These are phyloP conservation scores for Sphaerophoria taeniata DNA, from an alignment of 2,888 invertebrate genomes.

Conservation along the genomic window DNA sequence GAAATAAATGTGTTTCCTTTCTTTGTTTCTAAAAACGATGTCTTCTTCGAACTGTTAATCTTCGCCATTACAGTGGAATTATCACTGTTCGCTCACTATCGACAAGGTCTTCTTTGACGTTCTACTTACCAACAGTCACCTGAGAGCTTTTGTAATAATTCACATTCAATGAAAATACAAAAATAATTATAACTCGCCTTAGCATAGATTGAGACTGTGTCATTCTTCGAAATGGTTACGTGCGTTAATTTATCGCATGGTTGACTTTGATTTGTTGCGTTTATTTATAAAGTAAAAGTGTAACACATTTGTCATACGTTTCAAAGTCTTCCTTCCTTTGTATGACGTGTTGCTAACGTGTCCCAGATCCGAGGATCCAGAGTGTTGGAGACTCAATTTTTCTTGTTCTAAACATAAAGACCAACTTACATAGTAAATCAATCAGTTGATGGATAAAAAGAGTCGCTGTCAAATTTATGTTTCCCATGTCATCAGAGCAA, in stretches of 20 bases:
- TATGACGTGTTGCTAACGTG: too few species aligned
- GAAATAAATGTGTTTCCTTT: conserved; percentile 4
- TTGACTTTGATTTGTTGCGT: not conserved
- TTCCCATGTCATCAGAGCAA: not conserved
- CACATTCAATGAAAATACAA: conserved; percentile 13
- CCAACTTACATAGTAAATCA: not conserved
- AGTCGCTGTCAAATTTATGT: conserved; percentile 12
- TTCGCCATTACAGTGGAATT: not conserved
- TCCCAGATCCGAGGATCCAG: too few species aligned
- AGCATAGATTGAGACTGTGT: not conserved
- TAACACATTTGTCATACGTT: conserved; percentile 15
- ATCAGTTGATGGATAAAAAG: conserved; percentile 13
- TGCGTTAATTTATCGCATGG: not conserved
- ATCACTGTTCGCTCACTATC: not conserved
- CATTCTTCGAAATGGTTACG: not conserved
- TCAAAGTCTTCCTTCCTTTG: not conserved
- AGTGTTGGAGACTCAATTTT: not conserved
- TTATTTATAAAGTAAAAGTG: conserved; percentile 24
- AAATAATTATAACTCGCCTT: conserved; percentile 37
- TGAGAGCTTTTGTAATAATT: conserved; percentile 19
- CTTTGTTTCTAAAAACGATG: not conserved
- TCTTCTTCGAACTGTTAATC: not conserved
- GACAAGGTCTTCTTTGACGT: conserved; percentile 22
- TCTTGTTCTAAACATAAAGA: not conserved
- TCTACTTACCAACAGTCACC: conserved; percentile 14